Evolutionary conservation across 2,797 vertebrate genomes (phyloP).

Genomic region (Hydrolagus colliei): DNA sequence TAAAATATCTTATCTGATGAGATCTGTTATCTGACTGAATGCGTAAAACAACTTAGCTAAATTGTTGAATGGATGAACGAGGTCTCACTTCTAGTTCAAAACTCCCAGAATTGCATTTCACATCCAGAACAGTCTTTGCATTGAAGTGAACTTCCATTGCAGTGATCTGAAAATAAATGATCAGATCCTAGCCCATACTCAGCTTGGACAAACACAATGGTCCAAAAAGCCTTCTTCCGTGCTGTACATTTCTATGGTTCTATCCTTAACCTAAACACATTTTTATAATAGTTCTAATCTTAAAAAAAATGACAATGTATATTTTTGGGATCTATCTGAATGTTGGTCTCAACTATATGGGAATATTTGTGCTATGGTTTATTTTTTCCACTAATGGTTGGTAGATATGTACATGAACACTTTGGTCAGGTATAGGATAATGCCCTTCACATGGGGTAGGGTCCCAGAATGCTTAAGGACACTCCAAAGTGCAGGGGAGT

Average conservation of each 20-base stretch:
- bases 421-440: background rate
- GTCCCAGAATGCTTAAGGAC: too few relatives aligned
- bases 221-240: too few relatives aligned
- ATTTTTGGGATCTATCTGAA: too few relatives aligned
- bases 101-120: background rate
- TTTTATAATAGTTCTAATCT: background rate
- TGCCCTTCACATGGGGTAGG: too few relatives aligned
- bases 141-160: background rate
- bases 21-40: background rate
- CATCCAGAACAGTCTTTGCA: background rate
- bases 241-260: too few relatives aligned
- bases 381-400: background rate
- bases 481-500: too few relatives aligned
- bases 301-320: too few relatives aligned
- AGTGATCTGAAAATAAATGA: background rate
- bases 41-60: background rate
- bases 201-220: too few relatives aligned
- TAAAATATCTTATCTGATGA: background rate
- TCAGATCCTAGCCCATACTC: background rate
- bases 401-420: background rate
- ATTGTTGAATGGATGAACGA: background rate
- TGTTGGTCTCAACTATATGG: too few relatives aligned
- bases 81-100: background rate
- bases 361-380: too few relatives aligned
- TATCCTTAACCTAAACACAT: background rate